Evolutionary conservation across 1,140 invertebrate species (phyloP).

Genomic region (Ips nitidus): DNA sequence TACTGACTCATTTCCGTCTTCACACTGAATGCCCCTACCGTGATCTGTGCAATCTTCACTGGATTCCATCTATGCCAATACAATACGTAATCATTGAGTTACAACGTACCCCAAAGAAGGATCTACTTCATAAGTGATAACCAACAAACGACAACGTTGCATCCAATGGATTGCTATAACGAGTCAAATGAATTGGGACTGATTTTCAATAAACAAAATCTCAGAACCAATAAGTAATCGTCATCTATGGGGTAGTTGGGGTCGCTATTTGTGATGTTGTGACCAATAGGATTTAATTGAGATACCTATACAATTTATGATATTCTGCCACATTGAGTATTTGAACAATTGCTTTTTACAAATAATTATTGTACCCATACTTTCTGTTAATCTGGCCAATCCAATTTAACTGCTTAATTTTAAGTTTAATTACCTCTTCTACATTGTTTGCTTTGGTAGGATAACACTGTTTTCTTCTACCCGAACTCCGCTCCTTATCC

Average conservation of each 20-base stretch:
- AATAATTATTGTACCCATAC: not conserved
- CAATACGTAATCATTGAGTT: not conserved
- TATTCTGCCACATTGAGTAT: no score
- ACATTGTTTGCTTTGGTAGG: conserved; percentile 60
- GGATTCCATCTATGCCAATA: conserved; percentile 8
- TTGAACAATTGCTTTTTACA: no score
- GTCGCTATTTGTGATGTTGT: no score
- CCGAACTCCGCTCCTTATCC: conserved; percentile 56
- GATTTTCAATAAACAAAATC: no score
- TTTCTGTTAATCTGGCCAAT: not conserved
- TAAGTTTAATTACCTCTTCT: conserved; percentile 25
- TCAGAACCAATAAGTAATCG: no score
- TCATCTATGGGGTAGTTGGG: no score
- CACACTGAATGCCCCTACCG: conserved; percentile 15
- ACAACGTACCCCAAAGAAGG: not conserved
- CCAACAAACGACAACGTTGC: not conserved
- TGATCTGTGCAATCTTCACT: conserved; percentile 17
- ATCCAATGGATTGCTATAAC: not conserved
- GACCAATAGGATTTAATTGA: no score
- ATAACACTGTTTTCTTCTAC: conserved; percentile 72
- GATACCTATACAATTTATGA: no score
- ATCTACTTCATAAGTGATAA: not conserved
- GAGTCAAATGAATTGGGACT: no score
- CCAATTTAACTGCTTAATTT: not conserved
- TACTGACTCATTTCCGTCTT: conserved; percentile 41